These are phyloP conservation scores for Larimichthys crocea DNA, from an alignment of 2,113 vertebrate species.

Conservation along the genomic window DNA sequence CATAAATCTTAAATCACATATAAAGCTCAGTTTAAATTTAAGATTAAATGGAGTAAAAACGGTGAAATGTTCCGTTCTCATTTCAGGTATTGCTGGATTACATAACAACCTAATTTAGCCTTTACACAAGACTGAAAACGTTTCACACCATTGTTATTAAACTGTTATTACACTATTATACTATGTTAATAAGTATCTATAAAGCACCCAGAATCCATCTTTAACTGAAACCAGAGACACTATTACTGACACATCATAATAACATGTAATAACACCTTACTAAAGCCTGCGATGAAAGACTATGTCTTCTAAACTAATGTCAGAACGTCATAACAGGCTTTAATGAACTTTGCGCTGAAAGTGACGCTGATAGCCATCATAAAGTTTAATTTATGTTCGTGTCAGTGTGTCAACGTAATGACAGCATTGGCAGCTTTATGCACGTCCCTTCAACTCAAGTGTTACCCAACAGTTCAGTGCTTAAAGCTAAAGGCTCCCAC, in stretches of 20 bases:
- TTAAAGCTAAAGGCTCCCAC: constrained; percentile 37
- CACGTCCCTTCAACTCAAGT: neutral
- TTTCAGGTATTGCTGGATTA: neutral
- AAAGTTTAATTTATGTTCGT: constrained; percentile 10
- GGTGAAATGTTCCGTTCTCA: neutral
- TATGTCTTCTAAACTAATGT: neutral
- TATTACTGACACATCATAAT: neutral
- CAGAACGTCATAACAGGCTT: neutral
- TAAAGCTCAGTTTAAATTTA: too few relatives aligned
- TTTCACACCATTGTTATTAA: neutral
- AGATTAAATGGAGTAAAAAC: neutral
- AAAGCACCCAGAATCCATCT: neutral
- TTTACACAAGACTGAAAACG: neutral
- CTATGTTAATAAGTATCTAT: too few relatives aligned
- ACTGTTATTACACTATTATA: neutral
- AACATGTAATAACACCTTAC: neutral
- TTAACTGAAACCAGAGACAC: neutral
- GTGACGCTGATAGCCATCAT: constrained; percentile 1
- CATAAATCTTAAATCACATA: too few relatives aligned
- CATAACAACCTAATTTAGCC: neutral
- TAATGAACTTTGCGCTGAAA: neutral
- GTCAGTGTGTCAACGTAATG: neutral
- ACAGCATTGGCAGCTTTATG: neutral
- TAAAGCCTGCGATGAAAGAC: neutral
- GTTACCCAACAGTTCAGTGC: constrained; percentile 13